phyloP scores from a whole-genome alignment of 2,888 invertebrate species.

The Catocala nupta region DNA sequence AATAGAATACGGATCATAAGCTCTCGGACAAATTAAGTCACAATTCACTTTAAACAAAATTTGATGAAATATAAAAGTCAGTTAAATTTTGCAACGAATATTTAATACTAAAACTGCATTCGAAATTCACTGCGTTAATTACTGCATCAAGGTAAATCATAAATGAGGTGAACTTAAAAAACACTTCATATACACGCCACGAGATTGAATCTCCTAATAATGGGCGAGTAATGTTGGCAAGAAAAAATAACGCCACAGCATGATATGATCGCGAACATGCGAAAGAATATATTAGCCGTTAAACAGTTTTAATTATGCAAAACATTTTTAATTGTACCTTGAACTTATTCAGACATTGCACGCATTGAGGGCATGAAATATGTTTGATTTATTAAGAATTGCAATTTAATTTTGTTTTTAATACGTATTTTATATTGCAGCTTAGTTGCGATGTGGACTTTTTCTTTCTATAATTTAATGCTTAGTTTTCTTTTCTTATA shows the following conservation, averaged over 20 bases:
- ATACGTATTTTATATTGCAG: neutral
- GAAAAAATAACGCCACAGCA: conserved; percentile 66
- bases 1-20: conserved; percentile 43
- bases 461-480: too few species aligned
- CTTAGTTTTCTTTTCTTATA: too few species aligned
- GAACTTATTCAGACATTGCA: conserved; percentile 69
- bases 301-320: conserved; percentile 76
- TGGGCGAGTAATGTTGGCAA: conserved; percentile 68
- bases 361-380: conserved; percentile 46
- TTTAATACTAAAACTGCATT: conserved; percentile 49
- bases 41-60: conserved; percentile 35
- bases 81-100: conserved; percentile 27
- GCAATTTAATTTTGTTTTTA: conserved; percentile 10
- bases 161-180: conserved; percentile 65
- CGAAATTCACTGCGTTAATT: conserved; percentile 69
- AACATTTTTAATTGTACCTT: conserved; percentile 72
- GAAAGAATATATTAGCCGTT: conserved; percentile 75
- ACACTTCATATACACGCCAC: conserved; percentile 79
- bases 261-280: conserved; percentile 77
- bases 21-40: conserved; percentile 28
- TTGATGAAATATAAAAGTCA: conserved; percentile 33
- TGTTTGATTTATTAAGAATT: conserved; percentile 41
- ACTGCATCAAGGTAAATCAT: conserved; percentile 72
- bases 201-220: conserved; percentile 80
- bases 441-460: neutral